Base-by-base conservation (phyloP, 2,797 vertebrate genomes). In the Mionectes olivaceus region DNA sequence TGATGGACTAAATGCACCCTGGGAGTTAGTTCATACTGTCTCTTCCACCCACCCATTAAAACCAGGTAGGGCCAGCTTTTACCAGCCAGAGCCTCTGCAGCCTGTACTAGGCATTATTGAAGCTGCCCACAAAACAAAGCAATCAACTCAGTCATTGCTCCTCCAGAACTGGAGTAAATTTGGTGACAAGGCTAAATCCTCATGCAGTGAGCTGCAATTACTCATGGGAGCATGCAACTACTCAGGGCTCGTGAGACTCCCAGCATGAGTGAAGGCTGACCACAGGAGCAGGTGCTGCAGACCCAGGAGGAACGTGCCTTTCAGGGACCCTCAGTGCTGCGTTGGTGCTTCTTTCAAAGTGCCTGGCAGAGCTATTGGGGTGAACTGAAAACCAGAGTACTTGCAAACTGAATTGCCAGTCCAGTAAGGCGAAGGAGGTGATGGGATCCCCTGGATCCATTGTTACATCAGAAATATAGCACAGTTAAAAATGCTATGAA, bases 31-130 rank as follows among this genome's bases (percentile, higher is more conserved):
- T 87, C 59, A 56, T n/a, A 5, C 55, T 86, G 59, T 39, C 57
- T 80, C 75, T 83, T 89, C 61, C 55, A 92, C 44, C 59, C 41
- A 88, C 37, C 59, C 22, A 73, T 89, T 84, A 84, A 85, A 92
- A 83, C 61, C 83, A 89, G 61, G 61, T 69, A 69, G 57, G 53
- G n/a, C 74, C 67, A 69, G 71, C 39, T 84, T 64, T 49, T 76
- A 73, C 57, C 4, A 87, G 35, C 55, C 71, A 37, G 65, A 84
- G 59, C 55, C 43, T 59, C 47, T 55, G 37, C 2, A 2, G 59
- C 56, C 64, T 80, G 28, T 17, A 74, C 4, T 6, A 47, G 41
- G 33, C 2, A 3, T 83, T 43, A 65, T 3, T 75, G 88, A 87
- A 83, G 28, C n/a, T 3, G 0, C 37, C 22, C 27, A 67, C 60